These are phyloP conservation scores for Sericinus montela DNA, from an alignment of 2,888 invertebrate genomes.

Conservation along the genomic window DNA sequence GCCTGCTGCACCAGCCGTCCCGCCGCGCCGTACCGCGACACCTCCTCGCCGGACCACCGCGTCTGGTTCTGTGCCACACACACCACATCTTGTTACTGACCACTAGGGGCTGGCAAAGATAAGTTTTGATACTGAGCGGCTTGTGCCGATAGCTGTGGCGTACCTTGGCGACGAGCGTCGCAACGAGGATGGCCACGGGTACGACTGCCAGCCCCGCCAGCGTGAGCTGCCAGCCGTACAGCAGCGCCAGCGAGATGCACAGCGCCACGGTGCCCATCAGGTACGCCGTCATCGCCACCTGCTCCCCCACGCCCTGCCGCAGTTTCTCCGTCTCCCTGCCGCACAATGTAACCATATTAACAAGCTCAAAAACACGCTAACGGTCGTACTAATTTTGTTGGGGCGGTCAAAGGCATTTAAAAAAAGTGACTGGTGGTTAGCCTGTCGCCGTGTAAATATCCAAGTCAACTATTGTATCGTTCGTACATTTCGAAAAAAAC, in stretches of 20 bases:
- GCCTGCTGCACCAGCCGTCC: constrained; percentile 88
- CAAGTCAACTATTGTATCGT: too few relatives aligned
- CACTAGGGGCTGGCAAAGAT: not conserved
- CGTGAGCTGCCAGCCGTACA: constrained; percentile 91
- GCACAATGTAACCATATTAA: not conserved
- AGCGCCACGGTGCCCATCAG: constrained; percentile 83
- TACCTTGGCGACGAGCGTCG: constrained; percentile 86
- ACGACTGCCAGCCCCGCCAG: constrained; percentile 87
- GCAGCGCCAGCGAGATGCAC: constrained; percentile 83
- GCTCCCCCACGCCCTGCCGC: constrained; percentile 90
- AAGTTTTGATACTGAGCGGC: too few relatives aligned
- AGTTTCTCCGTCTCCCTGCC: constrained; percentile 86
- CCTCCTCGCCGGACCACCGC: constrained; percentile 79
- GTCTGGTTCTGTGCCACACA: constrained; percentile 75
- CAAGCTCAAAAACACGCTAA: too few relatives aligned
- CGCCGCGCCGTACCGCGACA: constrained; percentile 84
- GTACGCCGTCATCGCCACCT: constrained; percentile 86
- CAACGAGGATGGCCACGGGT: constrained; percentile 85
- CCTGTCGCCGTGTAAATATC: too few relatives aligned
- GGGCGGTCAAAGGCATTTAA: too few relatives aligned
- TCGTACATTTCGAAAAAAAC: too few relatives aligned
- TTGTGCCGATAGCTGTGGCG: too few relatives aligned
- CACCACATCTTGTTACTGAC: too few relatives aligned
- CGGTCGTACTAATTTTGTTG: too few relatives aligned
- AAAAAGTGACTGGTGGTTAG: too few relatives aligned